A percentile compares a stretch with the other conserved stretches of the same genome.
phyloP scores from a whole-genome alignment of 2,888 invertebrate genomes.

The Drosophila demipolita region DNA sequence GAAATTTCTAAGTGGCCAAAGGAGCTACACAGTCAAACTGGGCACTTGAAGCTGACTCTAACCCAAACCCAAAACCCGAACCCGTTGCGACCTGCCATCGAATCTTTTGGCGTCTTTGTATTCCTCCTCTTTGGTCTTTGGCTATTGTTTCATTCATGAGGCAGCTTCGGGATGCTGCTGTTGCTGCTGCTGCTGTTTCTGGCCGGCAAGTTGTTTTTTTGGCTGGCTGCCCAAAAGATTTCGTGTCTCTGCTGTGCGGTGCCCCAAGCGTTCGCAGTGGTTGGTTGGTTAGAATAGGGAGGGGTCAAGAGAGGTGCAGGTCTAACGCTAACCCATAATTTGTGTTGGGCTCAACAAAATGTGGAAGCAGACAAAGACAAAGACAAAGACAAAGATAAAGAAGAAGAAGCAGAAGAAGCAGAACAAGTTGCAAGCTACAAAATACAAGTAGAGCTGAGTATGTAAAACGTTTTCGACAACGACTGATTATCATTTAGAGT shows the following conservation, averaged over 20 bases:
- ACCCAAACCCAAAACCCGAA: not conserved
- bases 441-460: constrained; percentile 14
- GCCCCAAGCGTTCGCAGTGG: constrained; percentile 42
- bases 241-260: constrained; percentile 46
- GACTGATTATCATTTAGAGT: constrained; percentile 42
- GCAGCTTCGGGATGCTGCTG: constrained; percentile 40
- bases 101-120: constrained; percentile 31
- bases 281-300: constrained; percentile 3
- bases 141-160: constrained; percentile 79
- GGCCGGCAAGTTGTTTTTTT: constrained; percentile 46
- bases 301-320: constrained; percentile 6
- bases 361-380: constrained; percentile 50
- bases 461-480: constrained; percentile 36
- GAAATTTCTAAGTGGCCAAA: constrained; percentile 69
- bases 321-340: constrained; percentile 72
- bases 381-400: constrained; percentile 12
- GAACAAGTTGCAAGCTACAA: constrained; percentile 23
- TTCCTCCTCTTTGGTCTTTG: constrained; percentile 33
- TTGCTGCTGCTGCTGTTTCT: constrained; percentile 25
- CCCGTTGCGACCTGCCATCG: constrained; percentile 16
- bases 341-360: constrained; percentile 55
- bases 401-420: constrained; percentile 38
- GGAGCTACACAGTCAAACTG: constrained; percentile 62
- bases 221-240: constrained; percentile 47
- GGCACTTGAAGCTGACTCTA: constrained; percentile 58